Evolutionary conservation across 64 coral and sea anemone species (phyloP), one percentile per base, ranked within the genome.

Genomic region (Orbicella faveolata): DNA sequence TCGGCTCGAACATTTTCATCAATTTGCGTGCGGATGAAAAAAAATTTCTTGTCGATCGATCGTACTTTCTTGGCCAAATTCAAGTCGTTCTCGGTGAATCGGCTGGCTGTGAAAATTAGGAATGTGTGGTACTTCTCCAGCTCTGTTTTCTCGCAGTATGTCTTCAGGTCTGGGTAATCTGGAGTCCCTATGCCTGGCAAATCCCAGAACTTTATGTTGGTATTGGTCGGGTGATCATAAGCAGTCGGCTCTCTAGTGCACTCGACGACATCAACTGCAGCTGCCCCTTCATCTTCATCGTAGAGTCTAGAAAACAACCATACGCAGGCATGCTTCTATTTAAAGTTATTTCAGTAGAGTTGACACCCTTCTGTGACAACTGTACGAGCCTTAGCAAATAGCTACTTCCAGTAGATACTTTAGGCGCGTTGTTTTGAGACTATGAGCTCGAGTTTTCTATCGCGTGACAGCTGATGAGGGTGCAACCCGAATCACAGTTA

Each of bases 11-110:
- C 80, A 74, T 25, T 75, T 34, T 83, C 67, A 91, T 91, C 89
- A 59, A 91, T 91, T 83, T 91, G 84, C 16, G 89, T 84, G 54
- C 89, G 89, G 37, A 91, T 80, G 67, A 90, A 90, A 25, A 90
- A 73, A 33, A 90, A 90, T 26, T 36, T 26, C 63, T 90, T 90
- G 3, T 36, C 18, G 1, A 78, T 41, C 9, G 76, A 52, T 57
- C 63, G n/a, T 1, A 90, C 30, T 80, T 80, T 81, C 52, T 20
- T 34, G 34, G 88, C 88, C 62, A 90, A 52, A 51, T n/a, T 9
- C 16, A 90, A 53, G 61, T 90, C 48, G n/a, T 81, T 72, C 67
- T 54, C 63, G 51, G 76, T 80, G 36, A 90, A 90, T 18, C 89
- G 78, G 26, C 10, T 83, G 23, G 48, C 34, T 5, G 89, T 75